Percentiles rank a stretch among this genome's conserved stretches.
Evolutionary conservation across 1,140 invertebrate genomes (phyloP).

Genomic region (Drosophila kurseongensis): DNA sequence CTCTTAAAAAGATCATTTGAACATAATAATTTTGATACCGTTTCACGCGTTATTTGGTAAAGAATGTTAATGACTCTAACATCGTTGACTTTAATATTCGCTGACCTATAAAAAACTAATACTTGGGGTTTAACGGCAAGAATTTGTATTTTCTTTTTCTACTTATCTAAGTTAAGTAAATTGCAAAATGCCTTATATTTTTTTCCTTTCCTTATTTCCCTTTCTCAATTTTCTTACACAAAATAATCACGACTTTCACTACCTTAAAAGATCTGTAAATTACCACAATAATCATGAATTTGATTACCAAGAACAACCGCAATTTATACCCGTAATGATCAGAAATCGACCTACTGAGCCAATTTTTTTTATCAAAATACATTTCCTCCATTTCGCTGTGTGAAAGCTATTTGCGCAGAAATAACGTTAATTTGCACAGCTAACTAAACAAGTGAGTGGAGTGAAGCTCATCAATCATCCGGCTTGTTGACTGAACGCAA

Average conservation of each 20-base stretch:
- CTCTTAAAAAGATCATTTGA: too few species aligned
- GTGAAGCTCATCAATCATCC: conserved; percentile 66
- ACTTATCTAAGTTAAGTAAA: too few species aligned
- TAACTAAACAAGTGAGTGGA: conserved; percentile 38
- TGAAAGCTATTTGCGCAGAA: conserved; percentile 48
- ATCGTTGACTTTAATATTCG: too few species aligned
- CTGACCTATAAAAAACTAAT: too few species aligned
- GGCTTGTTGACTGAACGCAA: conserved; percentile 56
- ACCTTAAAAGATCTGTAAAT: conserved; percentile 14
- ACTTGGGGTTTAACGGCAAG: too few species aligned
- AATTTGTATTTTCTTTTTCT: too few species aligned
- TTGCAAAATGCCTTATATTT: too few species aligned
- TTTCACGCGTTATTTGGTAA: too few species aligned
- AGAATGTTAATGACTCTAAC: too few species aligned
- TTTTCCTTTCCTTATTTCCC: conserved; percentile 2
- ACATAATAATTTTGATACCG: too few species aligned
- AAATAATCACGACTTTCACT: conserved; percentile 33
- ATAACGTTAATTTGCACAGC: conserved; percentile 63
- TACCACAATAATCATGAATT: conserved; percentile 23
- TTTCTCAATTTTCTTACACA: not conserved
- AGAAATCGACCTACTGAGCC: conserved; percentile 51
- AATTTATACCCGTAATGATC: conserved; percentile 47
- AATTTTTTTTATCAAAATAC: conserved; percentile 41
- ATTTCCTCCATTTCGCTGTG: conserved; percentile 46
- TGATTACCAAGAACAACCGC: conserved; percentile 28